A percentile compares a stretch with the other conserved stretches of the same genome.
Conservation (phyloP, 2,888 invertebrate genomes). For the Perizoma flavofasciatum region DNA sequence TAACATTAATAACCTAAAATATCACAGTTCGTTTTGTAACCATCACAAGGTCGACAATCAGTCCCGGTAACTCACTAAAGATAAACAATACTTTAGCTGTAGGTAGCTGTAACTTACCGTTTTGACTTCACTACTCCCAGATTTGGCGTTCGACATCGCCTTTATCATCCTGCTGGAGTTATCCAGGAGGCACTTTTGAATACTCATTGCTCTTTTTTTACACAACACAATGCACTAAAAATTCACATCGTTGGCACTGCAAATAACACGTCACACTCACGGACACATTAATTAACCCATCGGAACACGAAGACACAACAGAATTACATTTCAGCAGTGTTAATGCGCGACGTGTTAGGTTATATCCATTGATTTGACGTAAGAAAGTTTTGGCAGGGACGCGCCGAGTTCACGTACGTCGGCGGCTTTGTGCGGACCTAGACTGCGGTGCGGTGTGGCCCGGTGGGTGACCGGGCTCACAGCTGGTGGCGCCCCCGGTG, state of each 20-base stretch:
- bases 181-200: constrained; percentile 81
- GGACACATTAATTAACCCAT: constrained; percentile 53
- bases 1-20: constrained; percentile 35
- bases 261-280: constrained; percentile 59
- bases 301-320: constrained; percentile 50
- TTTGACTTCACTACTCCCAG: constrained; percentile 71
- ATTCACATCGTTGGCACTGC: constrained; percentile 71
- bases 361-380: constrained; percentile 84
- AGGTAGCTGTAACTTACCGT: constrained; percentile 60
- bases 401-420: constrained; percentile 50
- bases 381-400: constrained; percentile 73
- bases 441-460: constrained; percentile 54
- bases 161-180: constrained; percentile 82
- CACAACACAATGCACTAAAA: constrained; percentile 54
- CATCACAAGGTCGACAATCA: constrained; percentile 45
- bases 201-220: constrained; percentile 74
- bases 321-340: constrained; percentile 67
- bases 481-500: constrained; percentile 61
- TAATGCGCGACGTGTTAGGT: constrained; percentile 71
- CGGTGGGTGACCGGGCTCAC: constrained; percentile 43
- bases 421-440: constrained; percentile 49
- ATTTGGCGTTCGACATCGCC: constrained; percentile 79
- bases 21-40: constrained; percentile 22
- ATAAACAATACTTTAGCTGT: constrained; percentile 16
- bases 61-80: constrained; percentile 18